These are phyloP conservation scores for Nymphalis urticae DNA, from an alignment of 2,888 invertebrate species.

Conservation along the genomic window DNA sequence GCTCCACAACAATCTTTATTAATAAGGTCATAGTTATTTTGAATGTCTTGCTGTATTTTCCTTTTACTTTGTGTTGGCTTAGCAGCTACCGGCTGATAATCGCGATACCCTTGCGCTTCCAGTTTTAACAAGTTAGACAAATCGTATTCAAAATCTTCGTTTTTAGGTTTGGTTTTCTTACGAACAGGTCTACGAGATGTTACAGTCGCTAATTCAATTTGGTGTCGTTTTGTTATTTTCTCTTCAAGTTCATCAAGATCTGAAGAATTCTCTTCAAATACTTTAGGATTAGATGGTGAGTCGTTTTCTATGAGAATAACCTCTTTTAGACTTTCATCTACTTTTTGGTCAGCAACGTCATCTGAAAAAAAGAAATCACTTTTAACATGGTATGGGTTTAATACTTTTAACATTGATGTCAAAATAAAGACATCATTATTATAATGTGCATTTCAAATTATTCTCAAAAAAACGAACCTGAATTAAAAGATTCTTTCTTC, in stretches of 20 bases:
- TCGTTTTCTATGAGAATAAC: slow-evolving; percentile 49
- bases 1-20: slow-evolving; percentile 70
- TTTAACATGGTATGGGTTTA: neutral
- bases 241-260: slow-evolving; percentile 70
- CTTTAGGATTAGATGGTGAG: slow-evolving; percentile 54
- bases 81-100: slow-evolving; percentile 54
- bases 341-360: slow-evolving; percentile 51
- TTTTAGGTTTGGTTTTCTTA: slow-evolving; percentile 83
- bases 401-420: no score
- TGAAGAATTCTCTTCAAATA: slow-evolving; percentile 75
- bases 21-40: slow-evolving; percentile 54
- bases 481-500: slow-evolving; percentile 52
- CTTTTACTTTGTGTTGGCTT: slow-evolving; percentile 62
- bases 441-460: neutral
- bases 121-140: slow-evolving; percentile 81
- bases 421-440: no score
- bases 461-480: slow-evolving; percentile 45
- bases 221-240: slow-evolving; percentile 52
- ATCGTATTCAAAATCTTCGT: slow-evolving; percentile 88
- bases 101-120: slow-evolving; percentile 76
- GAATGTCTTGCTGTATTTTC: slow-evolving; percentile 53
- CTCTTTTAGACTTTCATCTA: slow-evolving; percentile 50
- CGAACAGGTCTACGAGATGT: slow-evolving; percentile 82
- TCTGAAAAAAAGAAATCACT: slow-evolving; percentile 51
- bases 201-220: slow-evolving; percentile 47